These are phyloP conservation scores for Archocentrus centrarchus DNA, from an alignment of 2,113 vertebrate species.

Conservation along the genomic window DNA sequence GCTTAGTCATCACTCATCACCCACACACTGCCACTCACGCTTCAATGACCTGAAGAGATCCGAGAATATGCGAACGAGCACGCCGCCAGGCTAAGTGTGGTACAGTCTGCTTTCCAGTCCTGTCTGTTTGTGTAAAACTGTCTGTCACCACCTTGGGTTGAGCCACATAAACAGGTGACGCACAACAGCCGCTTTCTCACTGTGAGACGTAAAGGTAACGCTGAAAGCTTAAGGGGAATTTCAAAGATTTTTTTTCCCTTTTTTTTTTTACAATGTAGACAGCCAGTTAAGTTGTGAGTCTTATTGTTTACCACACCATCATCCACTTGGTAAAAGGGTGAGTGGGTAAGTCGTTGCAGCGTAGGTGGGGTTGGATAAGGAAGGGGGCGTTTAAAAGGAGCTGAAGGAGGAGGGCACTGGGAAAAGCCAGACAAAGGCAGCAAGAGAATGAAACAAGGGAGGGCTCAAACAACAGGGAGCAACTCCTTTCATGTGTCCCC, in stretches of 20 bases:
- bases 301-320: slow-evolving; percentile 63
- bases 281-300: slow-evolving; percentile 45
- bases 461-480: slow-evolving; percentile 80
- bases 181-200: slow-evolving; percentile 42
- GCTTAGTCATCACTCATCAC: slow-evolving; percentile 75
- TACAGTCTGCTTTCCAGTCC: slow-evolving; percentile 51
- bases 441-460: slow-evolving; percentile 80
- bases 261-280: slow-evolving; percentile 27
- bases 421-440: slow-evolving; percentile 72
- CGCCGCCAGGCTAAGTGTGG: slow-evolving; percentile 51
- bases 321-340: slow-evolving; percentile 61
- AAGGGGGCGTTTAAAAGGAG: slow-evolving; percentile 63
- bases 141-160: slow-evolving; percentile 57
- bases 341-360: slow-evolving; percentile 56
- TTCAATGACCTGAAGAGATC: slow-evolving; percentile 63
- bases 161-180: slow-evolving; percentile 72
- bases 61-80: slow-evolving; percentile 47
- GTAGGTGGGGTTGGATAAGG: slow-evolving; percentile 69
- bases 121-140: slow-evolving; percentile 64
- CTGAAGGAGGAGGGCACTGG: slow-evolving; percentile 69
- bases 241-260: slow-evolving; percentile 18
- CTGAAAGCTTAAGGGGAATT: slow-evolving; percentile 30
- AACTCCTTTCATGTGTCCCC: slow-evolving; percentile 82
- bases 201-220: slow-evolving; percentile 41
- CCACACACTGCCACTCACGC: slow-evolving; percentile 67